Conservation (phyloP, 2,113 vertebrate species). For the Lepisosteus oculatus region DNA sequence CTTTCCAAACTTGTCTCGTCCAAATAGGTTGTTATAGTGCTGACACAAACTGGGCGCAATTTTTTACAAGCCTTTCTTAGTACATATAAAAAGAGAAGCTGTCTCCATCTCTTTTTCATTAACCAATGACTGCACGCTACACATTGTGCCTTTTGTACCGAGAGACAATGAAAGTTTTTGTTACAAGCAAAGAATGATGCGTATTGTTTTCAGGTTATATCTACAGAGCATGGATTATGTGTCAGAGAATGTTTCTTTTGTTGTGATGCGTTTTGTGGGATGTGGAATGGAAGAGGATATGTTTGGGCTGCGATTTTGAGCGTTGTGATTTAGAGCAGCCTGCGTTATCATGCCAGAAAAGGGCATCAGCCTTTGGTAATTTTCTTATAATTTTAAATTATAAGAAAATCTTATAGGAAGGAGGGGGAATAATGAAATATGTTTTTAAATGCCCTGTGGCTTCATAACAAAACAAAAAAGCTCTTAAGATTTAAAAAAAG, state of each 20-base stretch:
- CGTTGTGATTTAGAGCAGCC: constrained; percentile 35
- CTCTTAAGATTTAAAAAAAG: too few species aligned
- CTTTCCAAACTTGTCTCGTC: background rate
- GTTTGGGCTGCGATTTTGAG: constrained; percentile 36
- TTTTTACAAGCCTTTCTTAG: background rate
- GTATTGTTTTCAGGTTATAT: constrained; percentile 47
- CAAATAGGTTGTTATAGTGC: background rate
- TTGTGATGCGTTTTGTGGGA: constrained; percentile 9
- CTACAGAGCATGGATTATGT: constrained; percentile 50
- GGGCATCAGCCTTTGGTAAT: constrained; percentile 15
- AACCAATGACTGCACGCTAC: constrained; percentile 22
- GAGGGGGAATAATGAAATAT: background rate
- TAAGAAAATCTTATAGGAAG: too few species aligned
- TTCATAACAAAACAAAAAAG: too few species aligned
- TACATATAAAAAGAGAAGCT: constrained; percentile 3
- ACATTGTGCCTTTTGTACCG: constrained; percentile 38
- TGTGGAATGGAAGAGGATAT: constrained; percentile 38
- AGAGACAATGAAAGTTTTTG: constrained; percentile 50
- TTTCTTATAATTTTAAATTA: too few species aligned
- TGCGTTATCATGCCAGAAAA: constrained; percentile 41
- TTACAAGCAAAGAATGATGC: constrained; percentile 37
- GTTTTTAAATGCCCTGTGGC: background rate
- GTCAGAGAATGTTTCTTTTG: constrained; percentile 48
- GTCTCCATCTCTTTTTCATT: constrained; percentile 3
- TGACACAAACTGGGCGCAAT: constrained; percentile 1